Percentiles rank a stretch among this genome's conserved stretches.
phyloP scores from a whole-genome alignment of 2,888 invertebrate species.

The Papilio protenor region DNA sequence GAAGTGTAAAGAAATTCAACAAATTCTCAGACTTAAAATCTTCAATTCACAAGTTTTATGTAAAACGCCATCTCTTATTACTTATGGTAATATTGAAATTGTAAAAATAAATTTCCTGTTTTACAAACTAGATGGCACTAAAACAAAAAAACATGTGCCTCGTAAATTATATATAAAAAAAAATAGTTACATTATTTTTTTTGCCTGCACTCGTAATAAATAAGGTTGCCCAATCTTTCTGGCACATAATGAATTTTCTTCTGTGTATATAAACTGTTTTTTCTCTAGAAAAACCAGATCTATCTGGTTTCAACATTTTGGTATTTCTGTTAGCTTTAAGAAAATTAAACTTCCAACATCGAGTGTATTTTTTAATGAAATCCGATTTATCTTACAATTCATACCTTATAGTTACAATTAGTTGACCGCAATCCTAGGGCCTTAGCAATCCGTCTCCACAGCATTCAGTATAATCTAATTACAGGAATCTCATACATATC shows the following conservation, averaged over 20 bases:
- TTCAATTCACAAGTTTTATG: not conserved
- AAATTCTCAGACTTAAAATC: not conserved
- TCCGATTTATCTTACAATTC: constrained; percentile 77
- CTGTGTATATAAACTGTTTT: too few relatives aligned
- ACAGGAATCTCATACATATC: constrained; percentile 30
- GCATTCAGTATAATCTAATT: constrained; percentile 41
- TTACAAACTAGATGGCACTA: not conserved
- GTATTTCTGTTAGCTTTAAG: too few relatives aligned
- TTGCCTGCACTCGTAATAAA: too few relatives aligned
- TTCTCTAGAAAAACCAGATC: too few relatives aligned
- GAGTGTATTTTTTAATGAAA: constrained; percentile 77
- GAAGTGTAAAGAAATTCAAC: not conserved
- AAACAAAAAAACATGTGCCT: not conserved
- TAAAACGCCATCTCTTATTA: not conserved
- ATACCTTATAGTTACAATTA: constrained; percentile 69
- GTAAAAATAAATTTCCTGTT: not conserved
- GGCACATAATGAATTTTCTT: too few relatives aligned
- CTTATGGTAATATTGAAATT: constrained; percentile 2
- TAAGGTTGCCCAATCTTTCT: too few relatives aligned
- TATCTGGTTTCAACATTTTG: too few relatives aligned
- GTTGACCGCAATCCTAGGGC: constrained; percentile 62
- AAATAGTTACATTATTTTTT: too few relatives aligned
- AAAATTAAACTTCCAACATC: constrained; percentile 32
- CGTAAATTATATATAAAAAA: too few relatives aligned
- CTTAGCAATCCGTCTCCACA: constrained; percentile 48